Conservation (phyloP, 2,797 vertebrate genomes). For the Thaleichthys pacificus region DNA sequence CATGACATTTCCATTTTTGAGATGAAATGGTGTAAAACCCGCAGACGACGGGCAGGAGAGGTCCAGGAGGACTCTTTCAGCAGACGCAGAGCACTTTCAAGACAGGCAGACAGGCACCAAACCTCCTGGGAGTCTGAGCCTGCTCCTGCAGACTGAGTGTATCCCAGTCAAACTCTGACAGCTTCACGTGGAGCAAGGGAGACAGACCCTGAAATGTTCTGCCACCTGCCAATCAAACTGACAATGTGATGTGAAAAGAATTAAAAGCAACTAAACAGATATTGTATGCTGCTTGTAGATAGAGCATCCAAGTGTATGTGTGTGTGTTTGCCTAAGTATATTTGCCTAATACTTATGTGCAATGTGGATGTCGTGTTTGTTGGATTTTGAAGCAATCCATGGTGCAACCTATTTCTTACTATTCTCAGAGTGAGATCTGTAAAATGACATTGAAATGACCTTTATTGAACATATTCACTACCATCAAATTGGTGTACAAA, state of each 20-base stretch:
- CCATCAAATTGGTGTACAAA: not conserved
- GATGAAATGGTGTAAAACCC: constrained; percentile 76
- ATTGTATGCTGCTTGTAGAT: constrained; percentile 1
- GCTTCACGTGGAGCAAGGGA: constrained; percentile 70
- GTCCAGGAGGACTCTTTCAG: constrained; percentile 66
- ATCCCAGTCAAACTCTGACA: constrained; percentile 79
- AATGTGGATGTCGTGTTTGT: too few species aligned
- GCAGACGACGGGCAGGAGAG: constrained; percentile 65
- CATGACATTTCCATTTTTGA: constrained; percentile 74
- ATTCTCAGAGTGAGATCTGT: too few species aligned
- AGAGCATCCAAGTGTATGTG: not conserved
- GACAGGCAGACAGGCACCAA: constrained; percentile 74
- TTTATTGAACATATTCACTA: not conserved
- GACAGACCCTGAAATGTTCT: constrained; percentile 79
- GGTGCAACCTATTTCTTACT: too few species aligned
- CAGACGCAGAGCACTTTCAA: constrained; percentile 72
- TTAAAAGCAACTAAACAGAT: constrained; percentile 69
- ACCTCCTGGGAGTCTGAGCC: constrained; percentile 64
- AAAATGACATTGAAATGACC: not conserved
- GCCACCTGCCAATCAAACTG: constrained; percentile 80
- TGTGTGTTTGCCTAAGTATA: not conserved
- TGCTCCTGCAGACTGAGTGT: constrained; percentile 74
- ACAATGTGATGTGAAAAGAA: constrained; percentile 71
- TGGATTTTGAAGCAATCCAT: too few species aligned
- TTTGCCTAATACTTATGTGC: not conserved